A percentile compares a stretch with the other conserved stretches of the same genome.
Evolutionary conservation across 2,888 invertebrate species (phyloP).

Genomic region (Callinectes sapidus): DNA sequence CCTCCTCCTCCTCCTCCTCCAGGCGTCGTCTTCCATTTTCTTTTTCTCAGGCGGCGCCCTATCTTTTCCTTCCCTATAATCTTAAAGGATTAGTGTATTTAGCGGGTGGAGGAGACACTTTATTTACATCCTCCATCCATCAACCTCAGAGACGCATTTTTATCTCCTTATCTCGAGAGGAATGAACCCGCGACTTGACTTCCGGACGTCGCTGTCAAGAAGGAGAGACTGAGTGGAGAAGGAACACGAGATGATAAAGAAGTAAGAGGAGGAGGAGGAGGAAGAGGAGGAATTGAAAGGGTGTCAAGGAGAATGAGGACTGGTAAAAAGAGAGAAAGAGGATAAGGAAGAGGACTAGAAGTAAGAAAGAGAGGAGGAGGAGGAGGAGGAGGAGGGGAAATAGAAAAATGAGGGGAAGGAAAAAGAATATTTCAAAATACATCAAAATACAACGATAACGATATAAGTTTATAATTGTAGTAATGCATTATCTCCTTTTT

Average conservation of each 20-base stretch:
- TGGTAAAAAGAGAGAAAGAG: not conserved
- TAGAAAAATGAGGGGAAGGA: too few species aligned
- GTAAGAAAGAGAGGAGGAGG: not conserved
- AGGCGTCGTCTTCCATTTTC: not conserved
- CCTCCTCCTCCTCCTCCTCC: not conserved
- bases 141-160: constrained; percentile 3
- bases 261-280: not conserved
- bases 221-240: not conserved
- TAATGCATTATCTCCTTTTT: too few species aligned
- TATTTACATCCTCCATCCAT: constrained; percentile 27
- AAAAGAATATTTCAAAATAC: too few species aligned
- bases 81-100: constrained; percentile 30
- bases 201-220: not conserved
- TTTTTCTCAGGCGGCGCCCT: not conserved
- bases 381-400: too few species aligned
- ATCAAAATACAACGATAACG: too few species aligned
- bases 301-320: not conserved
- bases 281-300: not conserved
- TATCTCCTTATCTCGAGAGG: not conserved
- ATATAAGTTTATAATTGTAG: too few species aligned
- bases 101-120: not conserved
- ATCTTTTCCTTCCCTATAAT: constrained; percentile 19
- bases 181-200: not conserved
- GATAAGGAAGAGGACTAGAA: not conserved
- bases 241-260: not conserved